phyloP scores from a whole-genome alignment of 1,140 invertebrate genomes.

The Cardiocondyla obscurior region DNA sequence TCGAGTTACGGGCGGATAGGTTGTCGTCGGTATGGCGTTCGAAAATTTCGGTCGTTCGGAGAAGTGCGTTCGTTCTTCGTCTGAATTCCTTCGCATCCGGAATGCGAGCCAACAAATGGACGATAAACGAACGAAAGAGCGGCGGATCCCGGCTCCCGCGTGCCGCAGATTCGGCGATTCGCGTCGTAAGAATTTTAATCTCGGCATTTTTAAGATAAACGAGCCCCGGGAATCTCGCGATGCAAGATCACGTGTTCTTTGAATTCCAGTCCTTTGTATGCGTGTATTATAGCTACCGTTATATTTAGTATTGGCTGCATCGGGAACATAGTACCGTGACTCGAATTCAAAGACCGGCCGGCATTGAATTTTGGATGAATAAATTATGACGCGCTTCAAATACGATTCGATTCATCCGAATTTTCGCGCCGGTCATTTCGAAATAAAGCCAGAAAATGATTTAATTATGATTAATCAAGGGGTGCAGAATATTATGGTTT shows the following conservation, averaged over 20 bases:
- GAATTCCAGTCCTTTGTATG: background rate
- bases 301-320: background rate
- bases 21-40: background rate
- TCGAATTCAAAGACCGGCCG: background rate
- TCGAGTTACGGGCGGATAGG: slow-evolving; percentile 21
- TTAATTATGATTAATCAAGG: background rate
- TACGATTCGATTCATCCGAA: background rate
- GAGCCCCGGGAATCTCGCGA: background rate
- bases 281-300: background rate
- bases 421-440: background rate
- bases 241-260: background rate
- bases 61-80: background rate
- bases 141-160: background rate
- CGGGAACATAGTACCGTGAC: background rate
- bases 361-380: background rate
- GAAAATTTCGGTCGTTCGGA: slow-evolving; percentile 22
- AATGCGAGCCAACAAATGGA: slow-evolving; percentile 41
- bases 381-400: background rate
- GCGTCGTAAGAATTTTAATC: slow-evolving; percentile 65
- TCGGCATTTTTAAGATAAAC: slow-evolving; percentile 41
- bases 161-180: slow-evolving; percentile 22
- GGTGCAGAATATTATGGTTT: background rate
- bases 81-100: slow-evolving; percentile 51
- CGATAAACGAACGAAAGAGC: background rate
- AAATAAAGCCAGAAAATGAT: background rate